Evolutionary conservation across 2,888 invertebrate species (phyloP).

Genomic region (Netelia fuscicornis): DNA sequence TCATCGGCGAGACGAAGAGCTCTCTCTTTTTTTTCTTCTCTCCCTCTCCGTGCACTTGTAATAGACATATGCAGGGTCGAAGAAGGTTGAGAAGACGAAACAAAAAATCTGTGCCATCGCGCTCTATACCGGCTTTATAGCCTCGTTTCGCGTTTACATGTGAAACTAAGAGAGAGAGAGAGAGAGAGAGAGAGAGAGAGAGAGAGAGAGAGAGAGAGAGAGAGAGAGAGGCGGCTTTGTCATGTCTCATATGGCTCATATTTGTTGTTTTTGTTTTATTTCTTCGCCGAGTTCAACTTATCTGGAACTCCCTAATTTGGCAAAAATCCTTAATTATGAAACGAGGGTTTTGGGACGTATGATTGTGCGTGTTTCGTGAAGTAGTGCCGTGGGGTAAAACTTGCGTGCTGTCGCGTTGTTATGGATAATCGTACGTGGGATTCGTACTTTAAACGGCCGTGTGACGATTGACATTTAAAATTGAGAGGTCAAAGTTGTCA

Average conservation of each 20-base stretch:
- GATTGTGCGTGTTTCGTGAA: too few species aligned
- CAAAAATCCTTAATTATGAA: too few species aligned
- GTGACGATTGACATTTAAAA: constrained; percentile 64
- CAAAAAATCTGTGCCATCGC: constrained; percentile 54
- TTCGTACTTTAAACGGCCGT: background rate
- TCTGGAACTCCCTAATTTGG: too few species aligned
- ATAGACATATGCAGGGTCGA: constrained; percentile 43
- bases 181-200: background rate
- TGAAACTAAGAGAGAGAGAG: too few species aligned
- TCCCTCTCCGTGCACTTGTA: background rate
- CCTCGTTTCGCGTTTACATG: constrained; percentile 44
- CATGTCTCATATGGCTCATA: background rate
- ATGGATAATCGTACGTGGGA: background rate
- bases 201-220: background rate
- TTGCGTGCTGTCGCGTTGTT: background rate
- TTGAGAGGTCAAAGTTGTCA: constrained; percentile 60
- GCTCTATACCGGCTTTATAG: constrained; percentile 26
- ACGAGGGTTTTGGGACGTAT: too few species aligned
- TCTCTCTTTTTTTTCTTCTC: constrained; percentile 40
- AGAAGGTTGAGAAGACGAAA: constrained; percentile 58
- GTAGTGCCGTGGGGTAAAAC: background rate
- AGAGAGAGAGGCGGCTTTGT: background rate
- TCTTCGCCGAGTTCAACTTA: background rate
- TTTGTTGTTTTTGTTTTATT: background rate
- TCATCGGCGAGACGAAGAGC: constrained; percentile 22